Evolutionary conservation across 2,797 vertebrate species (phyloP), one percentile per base, ranked within the genome.

Genomic region (Tarsius wallacei): DNA sequence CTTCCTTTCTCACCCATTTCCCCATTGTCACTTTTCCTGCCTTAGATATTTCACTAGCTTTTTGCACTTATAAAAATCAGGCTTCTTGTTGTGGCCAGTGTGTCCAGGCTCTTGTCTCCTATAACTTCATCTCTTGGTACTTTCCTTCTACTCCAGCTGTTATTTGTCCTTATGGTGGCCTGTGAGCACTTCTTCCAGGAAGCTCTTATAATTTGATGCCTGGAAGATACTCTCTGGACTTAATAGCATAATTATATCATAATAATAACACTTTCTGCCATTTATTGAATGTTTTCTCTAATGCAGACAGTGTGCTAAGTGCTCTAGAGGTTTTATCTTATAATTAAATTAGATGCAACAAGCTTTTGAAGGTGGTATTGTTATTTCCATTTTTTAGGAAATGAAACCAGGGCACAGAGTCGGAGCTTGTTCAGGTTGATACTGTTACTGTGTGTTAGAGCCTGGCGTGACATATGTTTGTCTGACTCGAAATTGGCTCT

Each of bases 181-280:
- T 83, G 31, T 5, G 19, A 66, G 70, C 42, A 6, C 42, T 42
- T 42, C 42, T 96, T 93, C 89, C 88, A 88, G 94, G 95, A 97
- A 98, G 91, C 90, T 95, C 78, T 90, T 42, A 85, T 36, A 95
- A 95, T 95, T 87, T 42, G 53, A 66, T 96, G 94, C 74, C 88
- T 97, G 96, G 94, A 49, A 96, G 82, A 82, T 66, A 63, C 64
- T 96, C 93, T 15, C 26, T 59, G 61, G 93, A 90, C 77, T 91
- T 97, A 94, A 90, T 96, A 93, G 87, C 93, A 36, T 96, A 95
- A 96, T 96, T 89, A 96, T 70, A 87, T 74, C 89, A 94, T 85
- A 74, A 64, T 93, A 59, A 91, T 94, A 87, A 91, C 70, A 53
- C 42, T 42, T 94, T 96, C 22, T 94, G 55, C 88, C 61, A 64